These are phyloP conservation scores for Caloenas nicobarica DNA, from an alignment of 2,113 vertebrate genomes.

Conservation along the genomic window DNA sequence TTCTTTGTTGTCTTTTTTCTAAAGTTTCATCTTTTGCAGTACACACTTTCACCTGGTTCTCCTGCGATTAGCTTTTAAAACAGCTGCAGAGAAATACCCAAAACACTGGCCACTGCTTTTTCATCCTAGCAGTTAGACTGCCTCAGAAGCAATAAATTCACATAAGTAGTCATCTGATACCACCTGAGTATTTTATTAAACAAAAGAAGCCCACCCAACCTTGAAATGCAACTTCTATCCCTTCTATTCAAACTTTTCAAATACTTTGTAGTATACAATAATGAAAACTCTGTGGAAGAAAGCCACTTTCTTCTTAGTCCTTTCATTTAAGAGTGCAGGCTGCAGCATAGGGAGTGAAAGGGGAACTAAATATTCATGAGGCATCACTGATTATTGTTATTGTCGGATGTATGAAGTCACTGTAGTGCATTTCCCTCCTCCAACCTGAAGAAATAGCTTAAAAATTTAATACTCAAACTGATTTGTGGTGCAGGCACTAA, in stretches of 20 bases:
- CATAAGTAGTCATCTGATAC: background rate
- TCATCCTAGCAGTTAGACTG: background rate
- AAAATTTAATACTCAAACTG: background rate
- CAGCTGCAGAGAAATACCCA: background rate
- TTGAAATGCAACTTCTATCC: background rate
- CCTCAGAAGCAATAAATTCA: background rate
- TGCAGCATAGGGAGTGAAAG: background rate
- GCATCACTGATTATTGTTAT: background rate
- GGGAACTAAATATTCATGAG: conserved; percentile 7
- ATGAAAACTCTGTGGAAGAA: background rate
- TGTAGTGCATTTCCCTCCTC: conserved; percentile 3
- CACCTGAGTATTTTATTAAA: background rate
- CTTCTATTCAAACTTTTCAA: background rate
- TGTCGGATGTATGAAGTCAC: conserved; percentile 5
- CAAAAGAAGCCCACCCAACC: background rate
- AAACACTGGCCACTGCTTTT: background rate
- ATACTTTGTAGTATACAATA: background rate
- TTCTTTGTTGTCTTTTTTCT: background rate
- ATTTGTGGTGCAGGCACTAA: background rate
- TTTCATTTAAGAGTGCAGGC: background rate
- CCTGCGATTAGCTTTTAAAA: background rate
- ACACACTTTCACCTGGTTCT: background rate
- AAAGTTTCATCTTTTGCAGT: background rate
- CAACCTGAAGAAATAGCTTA: background rate
- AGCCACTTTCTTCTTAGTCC: background rate